Conservation (phyloP, 2,797 vertebrate species). For the Pipistrellus pygmaeus region DNA sequence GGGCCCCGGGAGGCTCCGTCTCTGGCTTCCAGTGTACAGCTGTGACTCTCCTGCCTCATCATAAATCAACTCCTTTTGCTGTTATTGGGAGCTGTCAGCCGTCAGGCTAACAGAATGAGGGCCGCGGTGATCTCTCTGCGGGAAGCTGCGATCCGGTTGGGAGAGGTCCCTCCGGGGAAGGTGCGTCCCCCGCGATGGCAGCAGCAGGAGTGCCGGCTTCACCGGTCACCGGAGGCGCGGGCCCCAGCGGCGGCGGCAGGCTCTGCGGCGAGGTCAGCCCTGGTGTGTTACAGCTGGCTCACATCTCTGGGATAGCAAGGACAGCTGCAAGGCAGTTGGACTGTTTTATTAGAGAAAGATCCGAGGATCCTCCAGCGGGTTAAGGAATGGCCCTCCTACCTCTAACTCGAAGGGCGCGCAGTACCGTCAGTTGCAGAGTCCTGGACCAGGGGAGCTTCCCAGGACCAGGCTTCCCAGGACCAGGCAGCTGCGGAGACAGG, state of each 20-base stretch:
- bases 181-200: background rate
- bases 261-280: slow-evolving; percentile 16
- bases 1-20: background rate
- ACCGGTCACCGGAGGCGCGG: too few species aligned
- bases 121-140: background rate
- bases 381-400: background rate
- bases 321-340: slow-evolving; percentile 72
- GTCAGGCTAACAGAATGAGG: slow-evolving; percentile 58
- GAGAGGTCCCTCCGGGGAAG: background rate
- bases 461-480: background rate
- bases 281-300: slow-evolving; percentile 43
- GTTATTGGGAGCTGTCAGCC: slow-evolving; percentile 64
- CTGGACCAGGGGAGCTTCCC: background rate
- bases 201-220: too few species aligned
- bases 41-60: slow-evolving; percentile 8
- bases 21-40: background rate
- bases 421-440: background rate
- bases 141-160: background rate
- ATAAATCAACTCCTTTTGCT: slow-evolving; percentile 61
- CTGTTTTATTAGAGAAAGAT: slow-evolving; percentile 65
- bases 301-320: slow-evolving; percentile 54
- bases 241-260: too few species aligned
- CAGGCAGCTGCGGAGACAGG: background rate
- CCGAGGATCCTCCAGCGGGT: background rate
- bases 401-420: slow-evolving; percentile 14